Evolutionary conservation across 2,797 vertebrate genomes (phyloP), one percentile per base, ranked within the genome.

Genomic region (Petrocephalus sullivani): DNA sequence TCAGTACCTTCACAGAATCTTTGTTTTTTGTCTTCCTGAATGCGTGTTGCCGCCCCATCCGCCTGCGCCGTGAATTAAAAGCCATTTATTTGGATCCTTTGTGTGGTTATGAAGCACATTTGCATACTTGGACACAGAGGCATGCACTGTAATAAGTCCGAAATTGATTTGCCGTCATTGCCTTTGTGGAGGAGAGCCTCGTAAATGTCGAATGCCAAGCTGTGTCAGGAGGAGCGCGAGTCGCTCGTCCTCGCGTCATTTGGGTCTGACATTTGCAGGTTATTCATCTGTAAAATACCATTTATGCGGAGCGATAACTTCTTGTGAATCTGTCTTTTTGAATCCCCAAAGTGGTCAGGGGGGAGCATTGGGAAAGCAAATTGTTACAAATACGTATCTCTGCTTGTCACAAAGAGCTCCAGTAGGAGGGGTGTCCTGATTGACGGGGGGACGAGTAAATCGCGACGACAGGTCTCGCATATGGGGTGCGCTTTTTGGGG

Each of bases 241-340:
- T 46, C 5, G 19, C 28, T 75, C 12, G 16, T 75, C n/a, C 49
- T 21, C 3, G 0, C 86, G 23, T 86, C 60, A 54, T 85, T 86
- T 86, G 61, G 33, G 61, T 75, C 19, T 88, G 88, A 88, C 88
- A 88, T 88, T 88, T 88, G 82, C 57, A 86, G 82, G 61, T 85
- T 58, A 86, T 78, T 88, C 88, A 57, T 75, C 61, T 16, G 51
- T 86, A 57, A 87, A 88, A 88, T 57, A 56, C 49, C 58, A 86
- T 86, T 88, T 78, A 88, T 86, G 57, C 0, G 82, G 58, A 84
- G 16, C 14, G 60, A 16, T 64, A 58, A 58, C 84, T 56, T 84
- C 53, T 33, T 41, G 33, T 58, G 54, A 60, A 41, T 86, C 16
- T 57, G 85, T 33, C 85, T 86, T 54, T 60, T 28, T 41, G 85